Evolutionary conservation across 2,888 invertebrate genomes (phyloP).

Genomic region (Aspidiotus destructor): DNA sequence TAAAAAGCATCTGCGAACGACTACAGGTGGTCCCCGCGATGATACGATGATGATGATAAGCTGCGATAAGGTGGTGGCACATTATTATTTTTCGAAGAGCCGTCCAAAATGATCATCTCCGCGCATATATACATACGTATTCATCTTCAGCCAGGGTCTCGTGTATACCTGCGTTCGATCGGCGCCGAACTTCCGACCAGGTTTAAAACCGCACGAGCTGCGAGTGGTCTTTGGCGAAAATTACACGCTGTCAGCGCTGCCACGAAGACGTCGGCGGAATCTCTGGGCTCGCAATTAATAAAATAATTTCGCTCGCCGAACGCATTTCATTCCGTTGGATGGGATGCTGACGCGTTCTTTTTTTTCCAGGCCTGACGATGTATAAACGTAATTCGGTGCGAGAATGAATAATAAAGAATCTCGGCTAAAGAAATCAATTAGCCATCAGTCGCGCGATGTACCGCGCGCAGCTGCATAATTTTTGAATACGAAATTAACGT

Average conservation of each 20-base stretch:
- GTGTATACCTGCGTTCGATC: conserved; percentile 25
- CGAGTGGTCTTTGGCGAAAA: conserved; percentile 28
- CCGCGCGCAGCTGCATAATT: neutral
- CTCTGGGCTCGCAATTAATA: neutral
- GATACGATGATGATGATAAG: conserved; percentile 29
- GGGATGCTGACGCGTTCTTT: too few relatives aligned
- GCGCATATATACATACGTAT: neutral
- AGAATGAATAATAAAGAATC: conserved; percentile 2
- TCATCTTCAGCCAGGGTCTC: neutral
- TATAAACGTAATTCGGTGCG: neutral
- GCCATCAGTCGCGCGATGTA: neutral
- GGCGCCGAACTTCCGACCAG: conserved; percentile 32
- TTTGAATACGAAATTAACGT: neutral
- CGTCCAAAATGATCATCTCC: neutral
- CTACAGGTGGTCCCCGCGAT: conserved; percentile 26
- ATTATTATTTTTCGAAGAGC: conserved; percentile 21
- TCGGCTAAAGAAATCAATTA: conserved; percentile 1
- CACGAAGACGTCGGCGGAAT: neutral
- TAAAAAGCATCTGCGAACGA: conserved; percentile 28
- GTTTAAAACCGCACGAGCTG: conserved; percentile 28
- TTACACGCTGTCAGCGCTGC: conserved; percentile 28
- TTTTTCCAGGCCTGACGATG: too few relatives aligned
- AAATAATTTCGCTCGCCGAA: neutral
- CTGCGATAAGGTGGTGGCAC: conserved; percentile 25
- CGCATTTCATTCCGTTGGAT: neutral